Evolutionary conservation across 37 sponge, comb jelly and placozoan species (phyloP), one percentile per base, ranked within the genome.

Genomic region (Petrosia ficiformis): DNA sequence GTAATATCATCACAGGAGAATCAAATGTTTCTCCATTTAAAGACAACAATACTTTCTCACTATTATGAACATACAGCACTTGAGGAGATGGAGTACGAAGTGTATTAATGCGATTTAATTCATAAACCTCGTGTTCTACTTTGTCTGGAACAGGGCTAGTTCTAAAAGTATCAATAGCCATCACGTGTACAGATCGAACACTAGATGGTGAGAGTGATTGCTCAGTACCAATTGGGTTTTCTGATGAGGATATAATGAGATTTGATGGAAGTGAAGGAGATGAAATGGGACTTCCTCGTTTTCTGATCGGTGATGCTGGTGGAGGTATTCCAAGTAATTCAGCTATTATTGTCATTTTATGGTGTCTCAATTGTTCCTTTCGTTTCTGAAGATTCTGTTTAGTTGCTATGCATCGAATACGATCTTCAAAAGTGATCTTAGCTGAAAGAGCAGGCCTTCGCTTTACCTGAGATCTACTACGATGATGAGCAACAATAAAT

Each of bases 391-490:
- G 71, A n/a, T 82, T 44, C 57, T 79, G 72, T 57, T 74, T 79
- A 4, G 96, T 93, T 28, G 92, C 92, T n/a, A 83, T 29, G 58
- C 96, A 95, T 22, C 89, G 77, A 41, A 95, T 95, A 79, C 91
- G 92, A 56, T 95, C 96, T 11, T 85, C 79, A 75, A 95, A 95
- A 38, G 75, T 80, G 38, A 91, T 88, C 48, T 68, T 63, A 1
- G 80, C 81, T 34, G 93, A 78, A 61, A 88, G 77, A 38, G 83
- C 67, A 3, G 93, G 92, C 0, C 63, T 43, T 35, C 52, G 44
- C 72, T 41, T 71, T 19, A 65, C 78, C 19, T 72, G 76, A 31
- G 68, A 8, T 30, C 41, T 40, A 38, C 35, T 71, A 19, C 66
- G 81, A 34, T 74, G 78, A 54, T 84, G 82, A 30, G 74, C 77